Conservation (phyloP, 2,888 invertebrate genomes). For the Caprella mutica region DNA sequence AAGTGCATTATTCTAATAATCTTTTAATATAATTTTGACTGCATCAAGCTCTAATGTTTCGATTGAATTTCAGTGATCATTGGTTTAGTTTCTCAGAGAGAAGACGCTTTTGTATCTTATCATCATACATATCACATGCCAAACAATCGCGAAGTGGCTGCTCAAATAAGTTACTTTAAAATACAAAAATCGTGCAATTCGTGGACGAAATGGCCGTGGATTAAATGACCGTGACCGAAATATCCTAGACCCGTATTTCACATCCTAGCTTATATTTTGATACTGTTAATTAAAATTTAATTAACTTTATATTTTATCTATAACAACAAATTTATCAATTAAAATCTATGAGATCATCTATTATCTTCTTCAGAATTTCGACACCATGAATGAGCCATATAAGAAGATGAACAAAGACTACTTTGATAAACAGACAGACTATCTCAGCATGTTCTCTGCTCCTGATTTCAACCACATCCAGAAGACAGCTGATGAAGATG, state of each 20-base stretch:
- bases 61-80: too few relatives aligned
- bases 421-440: slow-evolving; percentile 18
- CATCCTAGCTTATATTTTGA: background rate
- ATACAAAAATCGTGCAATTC: too few relatives aligned
- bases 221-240: background rate
- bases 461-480: slow-evolving; percentile 21
- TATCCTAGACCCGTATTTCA: background rate
- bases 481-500: background rate
- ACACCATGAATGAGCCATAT: slow-evolving; percentile 19
- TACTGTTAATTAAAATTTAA: background rate
- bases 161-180: too few relatives aligned
- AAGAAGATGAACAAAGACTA: slow-evolving; percentile 21
- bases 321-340: background rate
- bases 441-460: slow-evolving; percentile 18
- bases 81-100: too few relatives aligned
- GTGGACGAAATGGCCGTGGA: too few relatives aligned
- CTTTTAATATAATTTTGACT: too few relatives aligned
- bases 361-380: slow-evolving; percentile 16
- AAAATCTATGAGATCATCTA: too few relatives aligned
- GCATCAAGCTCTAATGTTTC: too few relatives aligned
- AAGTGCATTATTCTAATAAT: too few relatives aligned
- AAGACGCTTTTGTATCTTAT: too few relatives aligned
- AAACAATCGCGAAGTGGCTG: too few relatives aligned
- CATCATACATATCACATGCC: too few relatives aligned
- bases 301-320: background rate